These are phyloP conservation scores for Biston stratarius DNA, from an alignment of 2,888 invertebrate genomes.

Conservation along the genomic window DNA sequence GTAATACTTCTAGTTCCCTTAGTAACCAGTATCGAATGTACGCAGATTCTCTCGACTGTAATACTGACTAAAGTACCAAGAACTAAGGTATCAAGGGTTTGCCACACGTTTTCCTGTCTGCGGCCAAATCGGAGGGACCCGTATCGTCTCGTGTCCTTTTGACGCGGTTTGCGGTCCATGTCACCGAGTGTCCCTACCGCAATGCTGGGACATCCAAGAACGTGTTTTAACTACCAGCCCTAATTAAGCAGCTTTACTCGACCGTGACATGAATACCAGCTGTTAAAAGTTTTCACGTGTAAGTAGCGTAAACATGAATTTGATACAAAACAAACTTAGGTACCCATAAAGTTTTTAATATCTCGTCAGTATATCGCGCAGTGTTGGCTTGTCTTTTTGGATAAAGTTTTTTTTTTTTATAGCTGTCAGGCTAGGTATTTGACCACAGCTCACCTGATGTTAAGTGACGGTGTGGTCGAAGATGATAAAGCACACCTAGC, in stretches of 20 bases:
- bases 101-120: constrained; percentile 5
- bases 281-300: not conserved
- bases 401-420: too few relatives aligned
- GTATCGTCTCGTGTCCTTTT: constrained; percentile 15
- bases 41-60: too few relatives aligned
- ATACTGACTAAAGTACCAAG: not conserved
- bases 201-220: not conserved
- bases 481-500: too few relatives aligned
- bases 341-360: too few relatives aligned
- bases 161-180: constrained; percentile 16
- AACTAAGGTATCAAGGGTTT: not conserved
- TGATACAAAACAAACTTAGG: not conserved
- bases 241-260: constrained; percentile 8
- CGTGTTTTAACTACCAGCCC: not conserved
- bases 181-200: constrained; percentile 1
- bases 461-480: too few relatives aligned
- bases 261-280: not conserved
- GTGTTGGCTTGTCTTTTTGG: too few relatives aligned
- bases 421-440: too few relatives aligned
- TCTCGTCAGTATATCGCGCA: too few relatives aligned
- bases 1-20: too few relatives aligned
- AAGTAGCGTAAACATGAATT: not conserved
- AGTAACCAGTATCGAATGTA: too few relatives aligned
- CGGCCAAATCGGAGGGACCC: constrained; percentile 9
- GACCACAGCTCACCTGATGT: too few relatives aligned